Conservation (phyloP, 2,888 invertebrate species). For the Zygothrica quintamaculata region DNA sequence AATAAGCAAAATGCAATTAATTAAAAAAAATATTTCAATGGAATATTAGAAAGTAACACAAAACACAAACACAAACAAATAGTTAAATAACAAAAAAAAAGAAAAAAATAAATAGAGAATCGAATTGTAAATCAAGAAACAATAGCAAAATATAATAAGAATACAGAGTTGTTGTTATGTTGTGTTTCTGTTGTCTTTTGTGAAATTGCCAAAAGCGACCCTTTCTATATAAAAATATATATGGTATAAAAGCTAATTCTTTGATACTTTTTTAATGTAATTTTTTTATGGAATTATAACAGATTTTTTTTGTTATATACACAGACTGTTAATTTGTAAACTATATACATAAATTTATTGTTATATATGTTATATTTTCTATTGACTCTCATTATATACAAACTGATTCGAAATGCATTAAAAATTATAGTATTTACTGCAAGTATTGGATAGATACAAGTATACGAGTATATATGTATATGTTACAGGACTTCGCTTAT, state of each 20-base stretch:
- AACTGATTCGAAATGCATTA: slow-evolving; percentile 25
- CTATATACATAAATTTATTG: slow-evolving; percentile 5
- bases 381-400: slow-evolving; percentile 32
- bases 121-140: background rate
- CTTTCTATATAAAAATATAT: slow-evolving; percentile 1
- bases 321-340: slow-evolving; percentile 29
- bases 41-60: slow-evolving; percentile 15
- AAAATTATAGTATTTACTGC: slow-evolving; percentile 19
- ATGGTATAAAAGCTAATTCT: slow-evolving; percentile 17
- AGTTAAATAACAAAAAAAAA: background rate
- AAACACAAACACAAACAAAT: slow-evolving; percentile 3
- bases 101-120: background rate
- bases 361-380: background rate
- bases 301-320: slow-evolving; percentile 27
- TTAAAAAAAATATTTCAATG: slow-evolving; percentile 14
- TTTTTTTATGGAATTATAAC: background rate
- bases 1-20: slow-evolving; percentile 73
- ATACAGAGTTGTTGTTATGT: slow-evolving; percentile 35
- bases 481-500: slow-evolving; percentile 46
- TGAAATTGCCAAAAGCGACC: slow-evolving; percentile 43
- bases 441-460: slow-evolving; percentile 25
- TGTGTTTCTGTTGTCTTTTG: slow-evolving; percentile 33
- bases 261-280: slow-evolving; percentile 8
- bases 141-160: slow-evolving; percentile 19
- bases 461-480: slow-evolving; percentile 18